Percentiles rank a stretch among this genome's conserved stretches.
Conservation (phyloP, 2,113 vertebrate genomes). For the Xyliphius kryptos region DNA sequence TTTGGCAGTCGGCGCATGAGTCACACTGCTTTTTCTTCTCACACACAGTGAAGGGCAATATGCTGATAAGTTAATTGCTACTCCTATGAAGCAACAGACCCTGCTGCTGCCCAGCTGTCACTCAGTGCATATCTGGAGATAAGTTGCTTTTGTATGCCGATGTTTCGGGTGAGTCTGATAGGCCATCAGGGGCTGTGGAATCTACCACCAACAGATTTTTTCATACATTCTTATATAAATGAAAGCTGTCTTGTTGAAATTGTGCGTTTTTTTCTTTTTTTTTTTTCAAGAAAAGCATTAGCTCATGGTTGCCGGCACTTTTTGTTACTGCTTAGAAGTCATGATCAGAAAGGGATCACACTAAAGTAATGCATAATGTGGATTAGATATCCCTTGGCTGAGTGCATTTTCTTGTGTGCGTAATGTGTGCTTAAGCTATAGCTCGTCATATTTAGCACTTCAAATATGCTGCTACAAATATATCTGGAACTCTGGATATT, state of each 20-base stretch:
- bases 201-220: slow-evolving; percentile 23
- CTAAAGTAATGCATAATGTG: slow-evolving; percentile 8
- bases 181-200: slow-evolving; percentile 31
- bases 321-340: slow-evolving; percentile 22
- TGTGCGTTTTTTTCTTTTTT: too few species aligned
- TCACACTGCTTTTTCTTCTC: slow-evolving; percentile 36
- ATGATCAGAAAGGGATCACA: slow-evolving; percentile 8
- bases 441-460: slow-evolving; percentile 14
- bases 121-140: slow-evolving; percentile 43
- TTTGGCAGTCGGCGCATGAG: slow-evolving; percentile 36
- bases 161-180: slow-evolving; percentile 51
- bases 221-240: slow-evolving; percentile 40
- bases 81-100: slow-evolving; percentile 46
- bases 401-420: slow-evolving; percentile 7
- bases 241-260: slow-evolving; percentile 24
- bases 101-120: slow-evolving; percentile 47
- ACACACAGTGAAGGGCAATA: slow-evolving; percentile 45
- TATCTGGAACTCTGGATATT: slow-evolving; percentile 6
- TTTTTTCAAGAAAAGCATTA: slow-evolving; percentile 7
- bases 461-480: not conserved
- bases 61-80: slow-evolving; percentile 59
- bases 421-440: slow-evolving; percentile 14
- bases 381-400: slow-evolving; percentile 10
- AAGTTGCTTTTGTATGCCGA: slow-evolving; percentile 49
- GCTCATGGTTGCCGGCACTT: slow-evolving; percentile 29